Percentiles rank a stretch among this genome's conserved stretches.
phyloP scores from a whole-genome alignment of 2,888 invertebrate species.

The Belgica antarctica region DNA sequence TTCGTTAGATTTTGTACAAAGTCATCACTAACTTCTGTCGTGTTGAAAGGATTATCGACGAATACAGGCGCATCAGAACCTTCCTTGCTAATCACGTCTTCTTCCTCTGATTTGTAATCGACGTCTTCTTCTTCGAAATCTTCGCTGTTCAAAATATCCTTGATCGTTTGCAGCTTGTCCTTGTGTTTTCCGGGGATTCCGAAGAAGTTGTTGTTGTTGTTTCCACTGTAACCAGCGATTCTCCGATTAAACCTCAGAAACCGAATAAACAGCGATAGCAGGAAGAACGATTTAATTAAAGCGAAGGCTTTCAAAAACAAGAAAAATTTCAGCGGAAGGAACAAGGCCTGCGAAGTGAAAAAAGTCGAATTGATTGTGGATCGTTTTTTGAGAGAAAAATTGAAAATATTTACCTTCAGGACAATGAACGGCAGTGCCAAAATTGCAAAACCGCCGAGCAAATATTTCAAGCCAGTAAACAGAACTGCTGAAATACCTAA shows the following conservation, averaged over 20 bases:
- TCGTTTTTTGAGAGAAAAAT: too few relatives aligned
- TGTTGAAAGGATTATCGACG: constrained; percentile 29
- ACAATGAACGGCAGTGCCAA: constrained; percentile 41
- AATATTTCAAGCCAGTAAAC: constrained; percentile 32
- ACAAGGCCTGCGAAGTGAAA: too few relatives aligned
- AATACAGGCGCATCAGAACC: not conserved
- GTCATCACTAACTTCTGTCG: constrained; percentile 13
- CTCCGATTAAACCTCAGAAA: constrained; percentile 25
- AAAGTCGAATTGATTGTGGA: too few relatives aligned
- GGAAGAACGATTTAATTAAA: constrained; percentile 11
- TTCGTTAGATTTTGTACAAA: constrained; percentile 33
- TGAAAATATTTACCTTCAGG: too few relatives aligned
- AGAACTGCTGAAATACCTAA: constrained; percentile 26
- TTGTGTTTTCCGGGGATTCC: constrained; percentile 4
- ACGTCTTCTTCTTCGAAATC: not conserved
- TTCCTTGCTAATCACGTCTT: constrained; percentile 17
- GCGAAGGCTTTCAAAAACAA: constrained; percentile 35
- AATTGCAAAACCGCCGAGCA: constrained; percentile 33
- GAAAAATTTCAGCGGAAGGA: constrained; percentile 33
- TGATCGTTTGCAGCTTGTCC: constrained; percentile 27
- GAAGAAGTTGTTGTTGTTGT: not conserved
- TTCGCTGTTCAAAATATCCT: constrained; percentile 32
- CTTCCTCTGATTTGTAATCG: constrained; percentile 23
- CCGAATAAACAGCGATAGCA: constrained; percentile 11
- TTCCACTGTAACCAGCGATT: not conserved